Base-by-base conservation (phyloP, 2,797 vertebrate genomes). In the Odontamblyopus rebecca region DNA sequence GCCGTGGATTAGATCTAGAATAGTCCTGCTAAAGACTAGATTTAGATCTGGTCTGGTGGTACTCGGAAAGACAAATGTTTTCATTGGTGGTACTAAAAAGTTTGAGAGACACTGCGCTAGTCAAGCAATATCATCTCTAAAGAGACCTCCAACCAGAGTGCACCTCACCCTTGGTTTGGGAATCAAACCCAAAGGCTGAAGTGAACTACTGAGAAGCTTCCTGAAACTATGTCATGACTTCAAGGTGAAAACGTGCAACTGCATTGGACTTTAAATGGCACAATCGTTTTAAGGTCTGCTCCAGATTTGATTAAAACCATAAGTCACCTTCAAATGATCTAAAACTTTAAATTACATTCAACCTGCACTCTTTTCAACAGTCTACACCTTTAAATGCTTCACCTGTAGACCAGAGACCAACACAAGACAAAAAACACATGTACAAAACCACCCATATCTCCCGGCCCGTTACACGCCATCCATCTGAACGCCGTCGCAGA, bases 401-500 rank as follows among this genome's bases (percentile, higher is more conserved):
- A 15, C 19, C 18, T n/a, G 30, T 44, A 7, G 30, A 61, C 60
- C 18, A 30, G 30, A 61, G n/a, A 63, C 32, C 19, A 1, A 63
- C 32, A 23, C n/a, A 23, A 35, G 13, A 63, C 13, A 11, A 44
- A 41, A 63, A 41, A 11, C 23, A 15, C 61, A 26, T 44, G 23
- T 26, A 63, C n/a, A 62, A 62, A 62, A 44, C n/a, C n/a, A 63
- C 19, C 35, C 35, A 26, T 26, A 19, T 41, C 4, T 63, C 61
- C 61, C 26, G 61, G n/a, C 61, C 61, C 38, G 23, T 41, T 23
- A 26, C 23, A 66, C 29, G 7, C 44, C 74, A 72, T 74, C 48
- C 62, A 67, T 75, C 53, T 41, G 35, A 59, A 50, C 48, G 27
- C 75, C 2, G 57, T 73, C 72, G 23, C 67, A 61, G 44, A 78